phyloP scores from a whole-genome alignment of 2,888 invertebrate species.

The Zelleria hepariella region DNA sequence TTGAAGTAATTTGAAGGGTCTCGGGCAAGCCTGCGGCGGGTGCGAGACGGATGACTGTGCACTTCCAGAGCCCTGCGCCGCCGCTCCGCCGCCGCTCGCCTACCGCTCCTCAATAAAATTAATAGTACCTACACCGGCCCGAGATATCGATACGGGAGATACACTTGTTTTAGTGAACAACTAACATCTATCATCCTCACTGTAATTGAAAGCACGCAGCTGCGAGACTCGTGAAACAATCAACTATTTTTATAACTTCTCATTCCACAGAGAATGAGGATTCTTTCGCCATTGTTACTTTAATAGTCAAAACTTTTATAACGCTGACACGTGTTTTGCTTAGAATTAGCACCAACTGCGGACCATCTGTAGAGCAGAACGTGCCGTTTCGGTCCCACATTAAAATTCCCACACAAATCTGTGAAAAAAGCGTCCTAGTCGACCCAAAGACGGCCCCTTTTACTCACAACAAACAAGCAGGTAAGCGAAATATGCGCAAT shows the following conservation, averaged over 20 bases:
- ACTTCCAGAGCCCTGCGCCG: constrained; percentile 37
- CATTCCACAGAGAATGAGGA: background rate
- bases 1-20: constrained; percentile 50
- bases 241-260: constrained; percentile 21
- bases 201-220: constrained; percentile 59
- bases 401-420: constrained; percentile 70
- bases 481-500: constrained; percentile 62
- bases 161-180: constrained; percentile 54
- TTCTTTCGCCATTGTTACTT: background rate
- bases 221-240: constrained; percentile 44
- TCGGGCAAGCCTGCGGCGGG: constrained; percentile 27
- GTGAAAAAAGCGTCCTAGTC: constrained; percentile 55
- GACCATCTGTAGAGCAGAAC: constrained; percentile 63
- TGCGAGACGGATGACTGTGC: constrained; percentile 57
- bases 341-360: constrained; percentile 51
- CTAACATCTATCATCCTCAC: constrained; percentile 52
- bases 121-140: constrained; percentile 46
- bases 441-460: constrained; percentile 40
- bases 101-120: constrained; percentile 46
- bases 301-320: constrained; percentile 34
- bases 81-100: constrained; percentile 19
- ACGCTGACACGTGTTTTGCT: constrained; percentile 54
- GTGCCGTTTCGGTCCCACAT: constrained; percentile 62
- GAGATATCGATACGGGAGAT: constrained; percentile 52
- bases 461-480: constrained; percentile 68